A percentile compares a stretch with the other conserved stretches of the same genome.
Evolutionary conservation across 1,140 invertebrate genomes (phyloP).

Genomic region (Cherax destructor): DNA sequence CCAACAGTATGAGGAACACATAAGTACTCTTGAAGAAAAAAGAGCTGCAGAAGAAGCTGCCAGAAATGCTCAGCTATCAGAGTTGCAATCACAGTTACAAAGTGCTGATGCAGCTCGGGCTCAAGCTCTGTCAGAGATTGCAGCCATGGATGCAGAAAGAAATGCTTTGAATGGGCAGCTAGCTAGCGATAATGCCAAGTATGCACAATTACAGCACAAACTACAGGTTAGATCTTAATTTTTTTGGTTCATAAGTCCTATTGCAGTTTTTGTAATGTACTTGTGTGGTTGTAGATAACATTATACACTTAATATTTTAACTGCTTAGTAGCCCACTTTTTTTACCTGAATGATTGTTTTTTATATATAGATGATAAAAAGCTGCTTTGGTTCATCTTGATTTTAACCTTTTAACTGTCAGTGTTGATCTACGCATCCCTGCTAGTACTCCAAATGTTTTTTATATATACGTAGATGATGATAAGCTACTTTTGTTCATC

Average conservation of each 20-base stretch:
- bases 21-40: slow-evolving; percentile 47
- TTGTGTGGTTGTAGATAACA: too few relatives aligned
- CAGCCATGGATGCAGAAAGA: slow-evolving; percentile 27
- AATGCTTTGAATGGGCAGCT: slow-evolving; percentile 39
- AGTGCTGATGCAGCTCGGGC: slow-evolving; percentile 48
- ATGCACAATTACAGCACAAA: slow-evolving; percentile 55
- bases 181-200: slow-evolving; percentile 32
- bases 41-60: slow-evolving; percentile 27
- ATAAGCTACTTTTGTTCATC: too few relatives aligned
- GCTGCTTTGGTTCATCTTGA: too few relatives aligned
- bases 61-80: slow-evolving; percentile 40
- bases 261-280: too few relatives aligned
- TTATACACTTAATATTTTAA: too few relatives aligned
- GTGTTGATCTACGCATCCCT: too few relatives aligned
- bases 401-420: too few relatives aligned
- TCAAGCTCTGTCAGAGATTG: slow-evolving; percentile 43
- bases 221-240: slow-evolving; percentile 33
- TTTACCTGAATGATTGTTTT: too few relatives aligned
- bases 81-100: slow-evolving; percentile 37
- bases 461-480: too few relatives aligned
- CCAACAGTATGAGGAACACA: slow-evolving; percentile 56
- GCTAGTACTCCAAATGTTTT: too few relatives aligned
- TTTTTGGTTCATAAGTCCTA: background rate
- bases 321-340: too few relatives aligned
- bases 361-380: too few relatives aligned